These are phyloP conservation scores for Hoplodrina ambigua DNA, from an alignment of 2,888 invertebrate species.

Conservation along the genomic window DNA sequence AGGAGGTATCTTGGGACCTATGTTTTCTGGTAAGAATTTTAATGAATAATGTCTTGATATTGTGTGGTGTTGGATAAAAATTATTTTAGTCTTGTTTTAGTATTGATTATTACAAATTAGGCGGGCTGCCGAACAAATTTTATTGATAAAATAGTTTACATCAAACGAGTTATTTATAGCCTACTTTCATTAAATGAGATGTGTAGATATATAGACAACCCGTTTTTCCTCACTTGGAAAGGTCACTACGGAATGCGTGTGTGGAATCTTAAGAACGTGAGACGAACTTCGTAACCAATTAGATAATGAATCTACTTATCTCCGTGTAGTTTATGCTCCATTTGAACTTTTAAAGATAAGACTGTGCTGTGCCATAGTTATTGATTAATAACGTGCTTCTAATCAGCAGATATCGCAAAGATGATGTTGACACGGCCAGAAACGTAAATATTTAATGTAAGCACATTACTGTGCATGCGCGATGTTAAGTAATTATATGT, in stretches of 20 bases:
- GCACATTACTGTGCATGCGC: conserved; percentile 14
- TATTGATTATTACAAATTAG: neutral
- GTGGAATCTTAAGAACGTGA: conserved; percentile 37
- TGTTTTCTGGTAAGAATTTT: neutral
- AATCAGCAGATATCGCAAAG: conserved; percentile 35
- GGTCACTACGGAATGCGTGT: conserved; percentile 13
- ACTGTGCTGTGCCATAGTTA: conserved; percentile 28
- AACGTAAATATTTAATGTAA: conserved; percentile 21
- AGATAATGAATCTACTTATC: conserved; percentile 47
- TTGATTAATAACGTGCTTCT: conserved; percentile 38
- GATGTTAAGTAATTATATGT: conserved; percentile 24
- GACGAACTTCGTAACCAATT: conserved; percentile 36
- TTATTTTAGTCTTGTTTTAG: neutral
- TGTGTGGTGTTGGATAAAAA: neutral
- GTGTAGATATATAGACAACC: conserved; percentile 24
- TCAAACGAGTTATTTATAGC: neutral
- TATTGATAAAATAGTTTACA: neutral
- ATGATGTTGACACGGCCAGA: conserved; percentile 23
- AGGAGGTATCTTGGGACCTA: conserved; percentile 15
- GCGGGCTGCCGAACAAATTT: neutral
- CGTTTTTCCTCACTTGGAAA: conserved; percentile 34
- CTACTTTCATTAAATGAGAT: conserved; percentile 17
- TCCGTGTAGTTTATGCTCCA: conserved; percentile 27
- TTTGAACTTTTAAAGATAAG: conserved; percentile 59
- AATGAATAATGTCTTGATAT: too few species aligned